Evolutionary conservation across 2,888 invertebrate species (phyloP).

Genomic region (Chironomus tentans): DNA sequence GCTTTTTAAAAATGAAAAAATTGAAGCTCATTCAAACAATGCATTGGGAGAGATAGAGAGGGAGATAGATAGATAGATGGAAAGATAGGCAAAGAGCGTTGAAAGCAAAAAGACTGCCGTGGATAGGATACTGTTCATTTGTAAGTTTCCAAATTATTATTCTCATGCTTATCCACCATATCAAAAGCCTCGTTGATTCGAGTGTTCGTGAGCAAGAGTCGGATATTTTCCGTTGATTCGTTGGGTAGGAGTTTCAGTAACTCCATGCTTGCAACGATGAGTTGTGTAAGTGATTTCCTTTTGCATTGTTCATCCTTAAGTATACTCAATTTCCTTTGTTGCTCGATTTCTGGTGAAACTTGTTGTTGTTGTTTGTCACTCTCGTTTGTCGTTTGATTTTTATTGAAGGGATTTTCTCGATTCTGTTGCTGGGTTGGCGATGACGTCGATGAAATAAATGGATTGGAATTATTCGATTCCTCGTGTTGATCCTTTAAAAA

Average conservation of each 20-base stretch:
- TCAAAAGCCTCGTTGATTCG: constrained; percentile 43
- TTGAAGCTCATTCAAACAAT: too few relatives aligned
- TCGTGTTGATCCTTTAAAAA: constrained; percentile 14
- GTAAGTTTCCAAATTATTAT: neutral
- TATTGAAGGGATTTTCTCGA: constrained; percentile 38
- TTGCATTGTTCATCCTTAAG: constrained; percentile 83
- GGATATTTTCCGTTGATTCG: constrained; percentile 47
- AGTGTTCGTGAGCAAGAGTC: constrained; percentile 40
- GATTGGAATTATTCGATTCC: neutral
- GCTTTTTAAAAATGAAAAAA: too few relatives aligned
- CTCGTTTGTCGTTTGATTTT: constrained; percentile 29
- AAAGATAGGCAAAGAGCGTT: too few relatives aligned
- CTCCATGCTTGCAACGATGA: constrained; percentile 76
- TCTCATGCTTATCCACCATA: constrained; percentile 32
- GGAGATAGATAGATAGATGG: too few relatives aligned
- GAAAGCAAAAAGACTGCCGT: too few relatives aligned
- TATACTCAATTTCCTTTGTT: constrained; percentile 70
- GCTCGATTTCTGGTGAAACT: constrained; percentile 73
- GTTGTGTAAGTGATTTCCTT: constrained; percentile 73
- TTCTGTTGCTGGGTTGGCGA: constrained; percentile 28
- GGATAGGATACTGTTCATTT: neutral
- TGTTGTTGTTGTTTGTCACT: constrained; percentile 52
- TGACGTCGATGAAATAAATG: constrained; percentile 29
- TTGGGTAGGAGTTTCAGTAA: constrained; percentile 56
- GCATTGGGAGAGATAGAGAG: too few relatives aligned